A percentile compares a stretch with the other conserved stretches of the same genome.
phyloP scores from a whole-genome alignment of 2,888 invertebrate species.

The Morpho helenor region DNA sequence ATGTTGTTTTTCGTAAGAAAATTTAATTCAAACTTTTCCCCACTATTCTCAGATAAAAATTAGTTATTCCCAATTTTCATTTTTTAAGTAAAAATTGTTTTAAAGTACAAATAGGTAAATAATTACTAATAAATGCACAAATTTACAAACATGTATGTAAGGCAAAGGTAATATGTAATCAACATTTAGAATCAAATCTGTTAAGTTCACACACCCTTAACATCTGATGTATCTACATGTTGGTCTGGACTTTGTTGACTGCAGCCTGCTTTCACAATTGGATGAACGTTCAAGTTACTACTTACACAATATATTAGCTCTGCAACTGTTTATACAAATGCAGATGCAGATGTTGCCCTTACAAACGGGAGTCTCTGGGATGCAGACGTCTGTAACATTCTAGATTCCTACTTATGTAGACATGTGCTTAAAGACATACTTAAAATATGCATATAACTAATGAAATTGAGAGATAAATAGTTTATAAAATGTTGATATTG shows the following conservation, averaged over 20 bases:
- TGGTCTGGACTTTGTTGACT: constrained; percentile 9
- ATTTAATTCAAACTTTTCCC: too few species aligned
- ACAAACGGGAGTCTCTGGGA: constrained; percentile 24
- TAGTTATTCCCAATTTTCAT: too few species aligned
- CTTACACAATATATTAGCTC: constrained; percentile 25
- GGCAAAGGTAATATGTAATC: too few species aligned
- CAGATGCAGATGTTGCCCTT: constrained; percentile 24
- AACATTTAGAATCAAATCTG: not conserved
- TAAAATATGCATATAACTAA: constrained; percentile 9
- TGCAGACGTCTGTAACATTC: constrained; percentile 26
- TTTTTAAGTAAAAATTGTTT: too few species aligned
- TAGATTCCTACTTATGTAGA: constrained; percentile 27
- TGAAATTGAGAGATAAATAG: constrained; percentile 4
- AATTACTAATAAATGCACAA: not conserved
- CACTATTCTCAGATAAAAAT: too few species aligned
- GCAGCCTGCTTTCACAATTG: constrained; percentile 18
- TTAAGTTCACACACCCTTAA: not conserved
- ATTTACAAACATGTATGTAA: not conserved
- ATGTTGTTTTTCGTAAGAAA: too few species aligned
- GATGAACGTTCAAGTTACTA: constrained; percentile 22
- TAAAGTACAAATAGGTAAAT: too few species aligned
- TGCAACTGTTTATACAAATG: constrained; percentile 21
- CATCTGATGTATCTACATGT: not conserved
- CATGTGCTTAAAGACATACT: constrained; percentile 19
- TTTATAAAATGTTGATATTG: constrained; percentile 1